phyloP scores from a whole-genome alignment of 2,888 invertebrate genomes.

The Drosophila koepferae region DNA sequence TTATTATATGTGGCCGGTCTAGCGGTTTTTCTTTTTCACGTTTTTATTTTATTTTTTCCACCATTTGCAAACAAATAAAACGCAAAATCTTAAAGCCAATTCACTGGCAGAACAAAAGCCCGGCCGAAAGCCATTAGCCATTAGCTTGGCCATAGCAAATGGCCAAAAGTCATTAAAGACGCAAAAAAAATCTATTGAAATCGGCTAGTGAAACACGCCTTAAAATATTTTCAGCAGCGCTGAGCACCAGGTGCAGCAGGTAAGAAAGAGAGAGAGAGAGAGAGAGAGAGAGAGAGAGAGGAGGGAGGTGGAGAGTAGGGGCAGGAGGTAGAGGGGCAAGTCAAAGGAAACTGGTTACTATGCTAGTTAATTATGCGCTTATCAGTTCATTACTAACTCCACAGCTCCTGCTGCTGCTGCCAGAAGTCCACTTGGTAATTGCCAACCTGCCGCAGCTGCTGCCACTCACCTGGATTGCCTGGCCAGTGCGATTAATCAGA shows the following conservation, averaged over 20 bases:
- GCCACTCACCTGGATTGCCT: slow-evolving; percentile 32
- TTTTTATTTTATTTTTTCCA: slow-evolving; percentile 11
- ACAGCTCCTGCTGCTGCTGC: slow-evolving; percentile 31
- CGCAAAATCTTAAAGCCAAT: slow-evolving; percentile 36
- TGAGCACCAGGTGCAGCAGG: slow-evolving; percentile 30
- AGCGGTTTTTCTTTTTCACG: slow-evolving; percentile 33
- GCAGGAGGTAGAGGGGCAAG: neutral
- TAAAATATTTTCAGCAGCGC: slow-evolving; percentile 53
- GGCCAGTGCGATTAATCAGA: slow-evolving; percentile 62
- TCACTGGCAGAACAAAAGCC: slow-evolving; percentile 67
- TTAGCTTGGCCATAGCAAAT: slow-evolving; percentile 48
- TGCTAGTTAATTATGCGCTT: slow-evolving; percentile 73
- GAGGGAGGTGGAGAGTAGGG: neutral
- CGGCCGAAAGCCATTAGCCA: slow-evolving; percentile 66
- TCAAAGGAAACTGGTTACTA: slow-evolving; percentile 29
- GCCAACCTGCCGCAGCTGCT: slow-evolving; percentile 25
- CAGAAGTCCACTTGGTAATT: slow-evolving; percentile 37
- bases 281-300: neutral
- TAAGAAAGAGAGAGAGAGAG: neutral
- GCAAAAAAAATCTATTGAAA: slow-evolving; percentile 71
- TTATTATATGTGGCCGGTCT: slow-evolving; percentile 27
- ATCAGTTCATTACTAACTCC: slow-evolving; percentile 75
- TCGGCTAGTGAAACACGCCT: slow-evolving; percentile 64
- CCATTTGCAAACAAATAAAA: slow-evolving; percentile 27
- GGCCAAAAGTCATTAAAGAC: slow-evolving; percentile 75